Conservation (phyloP, 2,888 invertebrate genomes). For the Limnephilus lunatus region DNA sequence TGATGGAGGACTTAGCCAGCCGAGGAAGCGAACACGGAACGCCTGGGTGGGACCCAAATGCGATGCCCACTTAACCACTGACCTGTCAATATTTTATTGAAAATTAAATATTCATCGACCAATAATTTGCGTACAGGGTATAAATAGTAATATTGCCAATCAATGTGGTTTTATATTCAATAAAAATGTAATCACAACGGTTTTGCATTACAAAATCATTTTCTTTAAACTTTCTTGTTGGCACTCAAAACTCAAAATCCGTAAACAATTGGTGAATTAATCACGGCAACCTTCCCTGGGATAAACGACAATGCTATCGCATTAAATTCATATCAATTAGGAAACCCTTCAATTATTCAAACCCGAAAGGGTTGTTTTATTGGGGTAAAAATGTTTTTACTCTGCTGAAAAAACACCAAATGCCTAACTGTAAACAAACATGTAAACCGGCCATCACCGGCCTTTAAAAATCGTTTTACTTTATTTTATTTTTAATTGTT, state of each 20-base stretch:
- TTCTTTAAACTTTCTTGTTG: neutral
- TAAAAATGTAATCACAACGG: too few relatives aligned
- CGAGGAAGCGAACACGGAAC: too few relatives aligned
- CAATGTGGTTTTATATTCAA: too few relatives aligned
- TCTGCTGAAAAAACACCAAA: neutral
- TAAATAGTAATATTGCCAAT: too few relatives aligned
- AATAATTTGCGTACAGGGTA: too few relatives aligned
- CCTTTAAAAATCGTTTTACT: neutral
- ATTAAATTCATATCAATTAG: neutral
- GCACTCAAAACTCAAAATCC: neutral
- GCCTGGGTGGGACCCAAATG: too few relatives aligned
- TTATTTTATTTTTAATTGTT: slow-evolving; percentile 21
- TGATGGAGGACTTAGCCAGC: too few relatives aligned
- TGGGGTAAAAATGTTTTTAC: neutral
- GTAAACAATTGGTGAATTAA: neutral
- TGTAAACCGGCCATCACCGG: neutral
- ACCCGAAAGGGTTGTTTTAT: slow-evolving; percentile 28
- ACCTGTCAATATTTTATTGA: too few relatives aligned
- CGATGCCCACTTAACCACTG: too few relatives aligned
- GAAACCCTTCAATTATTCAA: slow-evolving; percentile 7
- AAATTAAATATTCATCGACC: too few relatives aligned
- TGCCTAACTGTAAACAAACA: neutral
- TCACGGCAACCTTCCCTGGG: neutral
- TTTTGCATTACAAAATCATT: too few relatives aligned
- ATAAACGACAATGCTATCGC: neutral